Conservation (phyloP, 1,140 invertebrate species). For the Diorhabda carinulata region DNA sequence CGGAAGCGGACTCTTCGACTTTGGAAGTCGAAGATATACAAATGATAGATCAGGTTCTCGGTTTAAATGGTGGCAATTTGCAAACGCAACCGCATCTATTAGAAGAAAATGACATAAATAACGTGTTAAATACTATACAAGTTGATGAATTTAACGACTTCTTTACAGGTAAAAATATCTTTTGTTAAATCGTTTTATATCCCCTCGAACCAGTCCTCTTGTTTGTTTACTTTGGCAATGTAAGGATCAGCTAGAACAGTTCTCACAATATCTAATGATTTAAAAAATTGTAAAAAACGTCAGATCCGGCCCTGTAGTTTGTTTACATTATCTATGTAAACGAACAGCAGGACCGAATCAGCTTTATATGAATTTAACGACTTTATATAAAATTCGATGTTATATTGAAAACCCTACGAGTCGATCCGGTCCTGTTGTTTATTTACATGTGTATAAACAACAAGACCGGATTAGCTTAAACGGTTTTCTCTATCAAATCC, state of each 20-base stretch:
- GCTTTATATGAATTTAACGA: too few species aligned
- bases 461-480: too few species aligned
- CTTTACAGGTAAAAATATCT: constrained; percentile 61
- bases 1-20: constrained; percentile 36
- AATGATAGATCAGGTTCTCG: constrained; percentile 46
- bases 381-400: too few species aligned
- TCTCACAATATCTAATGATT: too few species aligned
- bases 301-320: too few species aligned
- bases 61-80: constrained; percentile 42
- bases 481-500: too few species aligned
- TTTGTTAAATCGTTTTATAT: background rate
- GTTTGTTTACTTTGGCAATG: background rate
- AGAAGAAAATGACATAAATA: constrained; percentile 84
- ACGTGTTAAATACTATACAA: constrained; percentile 83
- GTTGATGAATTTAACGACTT: constrained; percentile 89
- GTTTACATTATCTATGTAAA: too few species aligned
- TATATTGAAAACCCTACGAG: too few species aligned
- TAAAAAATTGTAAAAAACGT: too few species aligned
- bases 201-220: background rate
- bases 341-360: too few species aligned
- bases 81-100: constrained; percentile 50
- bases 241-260: background rate
- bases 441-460: too few species aligned
- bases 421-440: too few species aligned
- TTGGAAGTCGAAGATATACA: constrained; percentile 42